Evolutionary conservation across 2,113 vertebrate genomes (phyloP).

Genomic region (Centrocercus urophasianus): DNA sequence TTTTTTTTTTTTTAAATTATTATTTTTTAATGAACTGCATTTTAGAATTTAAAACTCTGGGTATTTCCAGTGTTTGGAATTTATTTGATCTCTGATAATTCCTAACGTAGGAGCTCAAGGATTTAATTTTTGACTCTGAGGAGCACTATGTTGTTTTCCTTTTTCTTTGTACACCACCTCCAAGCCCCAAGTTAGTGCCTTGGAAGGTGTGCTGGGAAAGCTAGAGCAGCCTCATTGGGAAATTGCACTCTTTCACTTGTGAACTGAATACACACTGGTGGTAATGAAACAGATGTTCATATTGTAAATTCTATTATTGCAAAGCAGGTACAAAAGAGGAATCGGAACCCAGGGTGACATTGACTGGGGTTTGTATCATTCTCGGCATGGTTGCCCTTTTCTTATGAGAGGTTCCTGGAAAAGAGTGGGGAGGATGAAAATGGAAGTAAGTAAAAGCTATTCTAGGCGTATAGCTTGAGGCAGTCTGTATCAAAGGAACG

Average conservation of each 20-base stretch:
- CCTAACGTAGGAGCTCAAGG: neutral
- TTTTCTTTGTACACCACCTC: neutral
- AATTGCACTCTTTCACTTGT: slow-evolving; percentile 54
- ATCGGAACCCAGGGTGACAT: slow-evolving; percentile 73
- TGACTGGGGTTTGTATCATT: slow-evolving; percentile 80
- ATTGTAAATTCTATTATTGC: slow-evolving; percentile 75
- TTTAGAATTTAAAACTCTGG: neutral
- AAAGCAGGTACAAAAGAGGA: slow-evolving; percentile 80
- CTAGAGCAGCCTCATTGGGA: slow-evolving; percentile 21
- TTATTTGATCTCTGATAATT: neutral
- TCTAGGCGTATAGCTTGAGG: slow-evolving; percentile 78
- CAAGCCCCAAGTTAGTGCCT: neutral
- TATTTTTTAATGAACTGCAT: neutral
- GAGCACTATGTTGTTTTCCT: neutral
- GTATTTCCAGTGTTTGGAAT: neutral
- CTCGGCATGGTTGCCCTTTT: slow-evolving; percentile 81
- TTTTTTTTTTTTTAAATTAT: neutral
- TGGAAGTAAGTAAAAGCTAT: slow-evolving; percentile 81
- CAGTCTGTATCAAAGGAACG: slow-evolving; percentile 65
- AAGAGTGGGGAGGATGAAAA: slow-evolving; percentile 79
- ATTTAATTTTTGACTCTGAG: neutral
- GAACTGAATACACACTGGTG: slow-evolving; percentile 74
- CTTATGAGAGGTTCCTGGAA: slow-evolving; percentile 78
- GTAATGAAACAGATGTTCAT: slow-evolving; percentile 73
- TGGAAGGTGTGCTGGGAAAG: neutral